These are phyloP conservation scores for Neodiprion pinetum DNA, from an alignment of 1,140 invertebrate species.

Conservation along the genomic window DNA sequence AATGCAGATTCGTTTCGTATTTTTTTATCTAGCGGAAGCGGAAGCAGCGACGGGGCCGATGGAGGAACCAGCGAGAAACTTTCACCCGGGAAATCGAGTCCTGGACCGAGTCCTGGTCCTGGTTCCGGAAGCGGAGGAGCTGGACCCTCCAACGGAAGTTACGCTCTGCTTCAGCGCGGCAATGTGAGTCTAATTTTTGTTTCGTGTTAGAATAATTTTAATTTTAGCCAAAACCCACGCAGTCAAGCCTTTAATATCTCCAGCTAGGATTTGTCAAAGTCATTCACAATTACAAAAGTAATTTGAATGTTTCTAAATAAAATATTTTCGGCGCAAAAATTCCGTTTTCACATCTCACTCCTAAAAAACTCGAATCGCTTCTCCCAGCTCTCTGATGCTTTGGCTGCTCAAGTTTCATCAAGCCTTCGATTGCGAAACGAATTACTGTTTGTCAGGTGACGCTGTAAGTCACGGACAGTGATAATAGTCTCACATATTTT, in stretches of 20 bases:
- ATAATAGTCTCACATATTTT: too few species aligned
- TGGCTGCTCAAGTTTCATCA: constrained; percentile 4
- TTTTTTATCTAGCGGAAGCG: constrained; percentile 50
- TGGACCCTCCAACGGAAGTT: constrained; percentile 56
- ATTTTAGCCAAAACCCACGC: not conserved
- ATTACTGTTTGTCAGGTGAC: not conserved
- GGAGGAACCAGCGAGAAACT: constrained; percentile 55
- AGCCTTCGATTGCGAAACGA: constrained; percentile 16
- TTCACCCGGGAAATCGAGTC: constrained; percentile 54
- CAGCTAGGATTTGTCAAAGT: not conserved
- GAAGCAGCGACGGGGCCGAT: constrained; percentile 59
- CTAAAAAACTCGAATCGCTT: too few species aligned
- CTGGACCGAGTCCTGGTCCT: constrained; percentile 55
- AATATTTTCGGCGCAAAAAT: not conserved
- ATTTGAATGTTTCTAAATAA: too few species aligned
- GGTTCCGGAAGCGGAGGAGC: constrained; percentile 58
- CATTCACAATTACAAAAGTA: constrained; percentile 20
- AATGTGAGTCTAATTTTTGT: constrained; percentile 43
- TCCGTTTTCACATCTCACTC: not conserved
- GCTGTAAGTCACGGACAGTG: too few species aligned
- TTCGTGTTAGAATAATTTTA: not conserved
- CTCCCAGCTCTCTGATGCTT: too few species aligned
- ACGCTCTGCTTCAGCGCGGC: constrained; percentile 53
- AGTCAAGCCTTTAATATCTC: constrained; percentile 15
- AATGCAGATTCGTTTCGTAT: too few species aligned